phyloP scores from a whole-genome alignment of 2,888 invertebrate genomes.

The Pyrocoelia pectoralis region DNA sequence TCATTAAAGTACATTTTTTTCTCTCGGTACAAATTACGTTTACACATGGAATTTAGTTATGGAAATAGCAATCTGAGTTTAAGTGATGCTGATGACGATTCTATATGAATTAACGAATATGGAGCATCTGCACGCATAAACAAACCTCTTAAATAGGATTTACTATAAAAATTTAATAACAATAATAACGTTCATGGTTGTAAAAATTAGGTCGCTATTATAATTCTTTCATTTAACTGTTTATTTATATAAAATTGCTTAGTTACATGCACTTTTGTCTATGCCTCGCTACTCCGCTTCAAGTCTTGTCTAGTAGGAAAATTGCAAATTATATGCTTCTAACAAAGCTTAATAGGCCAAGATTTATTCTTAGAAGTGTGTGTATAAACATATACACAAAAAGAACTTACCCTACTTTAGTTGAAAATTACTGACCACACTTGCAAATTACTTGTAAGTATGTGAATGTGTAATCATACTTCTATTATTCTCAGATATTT shows the following conservation, averaged over 20 bases:
- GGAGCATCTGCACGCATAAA: constrained; percentile 12
- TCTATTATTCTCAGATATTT: too few relatives aligned
- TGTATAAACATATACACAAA: too few relatives aligned
- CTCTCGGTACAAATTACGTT: constrained; percentile 1
- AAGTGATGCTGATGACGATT: constrained; percentile 11
- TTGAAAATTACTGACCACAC: background rate
- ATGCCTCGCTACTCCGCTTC: too few relatives aligned
- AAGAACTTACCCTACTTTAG: too few relatives aligned
- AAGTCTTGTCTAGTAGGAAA: too few relatives aligned
- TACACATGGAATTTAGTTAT: constrained; percentile 3
- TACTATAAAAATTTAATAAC: constrained; percentile 4
- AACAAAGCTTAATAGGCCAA: too few relatives aligned
- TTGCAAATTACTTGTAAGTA: too few relatives aligned
- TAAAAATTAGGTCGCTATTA: constrained; percentile 3
- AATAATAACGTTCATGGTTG: constrained; percentile 3
- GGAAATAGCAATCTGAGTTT: constrained; percentile 9
- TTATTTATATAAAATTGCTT: background rate
- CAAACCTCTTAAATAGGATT: constrained; percentile 5
- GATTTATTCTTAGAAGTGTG: too few relatives aligned
- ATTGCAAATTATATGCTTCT: too few relatives aligned
- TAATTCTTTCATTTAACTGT: background rate
- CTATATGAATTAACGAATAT: constrained; percentile 9
- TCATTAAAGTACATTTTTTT: constrained; percentile 2
- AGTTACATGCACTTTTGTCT: too few relatives aligned
- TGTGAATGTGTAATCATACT: too few relatives aligned